phyloP scores from a whole-genome alignment of 1,140 invertebrate genomes.

The Drosophila lacertosa region DNA sequence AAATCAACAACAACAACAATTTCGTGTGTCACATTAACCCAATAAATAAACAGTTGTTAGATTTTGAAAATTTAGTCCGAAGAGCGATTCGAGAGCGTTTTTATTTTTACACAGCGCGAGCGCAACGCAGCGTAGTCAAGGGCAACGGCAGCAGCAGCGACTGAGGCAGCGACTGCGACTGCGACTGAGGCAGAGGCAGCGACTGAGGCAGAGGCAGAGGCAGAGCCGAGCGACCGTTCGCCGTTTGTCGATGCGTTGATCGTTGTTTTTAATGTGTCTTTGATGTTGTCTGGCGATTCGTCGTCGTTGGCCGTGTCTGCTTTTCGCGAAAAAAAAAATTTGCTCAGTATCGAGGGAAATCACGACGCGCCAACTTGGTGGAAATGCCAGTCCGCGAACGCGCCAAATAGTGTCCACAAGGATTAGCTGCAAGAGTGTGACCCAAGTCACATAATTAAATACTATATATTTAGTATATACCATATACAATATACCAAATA shows the following conservation, averaged over 20 bases:
- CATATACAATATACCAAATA: slow-evolving; percentile 15
- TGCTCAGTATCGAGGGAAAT: slow-evolving; percentile 73
- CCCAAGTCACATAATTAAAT: slow-evolving; percentile 24
- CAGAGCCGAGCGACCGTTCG: slow-evolving; percentile 42
- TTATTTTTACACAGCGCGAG: slow-evolving; percentile 26
- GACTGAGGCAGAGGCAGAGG: background rate
- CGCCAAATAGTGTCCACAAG: slow-evolving; percentile 42
- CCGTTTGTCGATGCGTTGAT: slow-evolving; percentile 62
- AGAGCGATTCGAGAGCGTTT: slow-evolving; percentile 27
- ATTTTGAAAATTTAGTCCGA: slow-evolving; percentile 1
- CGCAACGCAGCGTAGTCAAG: slow-evolving; percentile 24
- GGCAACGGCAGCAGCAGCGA: slow-evolving; percentile 23
- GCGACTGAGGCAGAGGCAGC: slow-evolving; percentile 5
- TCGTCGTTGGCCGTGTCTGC: no score
- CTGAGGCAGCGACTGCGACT: slow-evolving; percentile 6
- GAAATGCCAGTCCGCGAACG: slow-evolving; percentile 54
- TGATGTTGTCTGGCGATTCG: slow-evolving; percentile 53
- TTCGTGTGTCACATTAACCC: slow-evolving; percentile 76
- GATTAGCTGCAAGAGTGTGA: slow-evolving; percentile 59
- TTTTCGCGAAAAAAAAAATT: slow-evolving; percentile 54
- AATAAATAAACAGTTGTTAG: slow-evolving; percentile 62
- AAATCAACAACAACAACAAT: slow-evolving; percentile 9
- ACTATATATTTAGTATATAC: slow-evolving; percentile 22
- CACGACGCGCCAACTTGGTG: slow-evolving; percentile 74
- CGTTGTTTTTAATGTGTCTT: slow-evolving; percentile 75